A percentile compares a stretch with the other conserved stretches of the same genome.
Evolutionary conservation across 1,140 invertebrate genomes (phyloP).

Genomic region (Bradysia coprophila): DNA sequence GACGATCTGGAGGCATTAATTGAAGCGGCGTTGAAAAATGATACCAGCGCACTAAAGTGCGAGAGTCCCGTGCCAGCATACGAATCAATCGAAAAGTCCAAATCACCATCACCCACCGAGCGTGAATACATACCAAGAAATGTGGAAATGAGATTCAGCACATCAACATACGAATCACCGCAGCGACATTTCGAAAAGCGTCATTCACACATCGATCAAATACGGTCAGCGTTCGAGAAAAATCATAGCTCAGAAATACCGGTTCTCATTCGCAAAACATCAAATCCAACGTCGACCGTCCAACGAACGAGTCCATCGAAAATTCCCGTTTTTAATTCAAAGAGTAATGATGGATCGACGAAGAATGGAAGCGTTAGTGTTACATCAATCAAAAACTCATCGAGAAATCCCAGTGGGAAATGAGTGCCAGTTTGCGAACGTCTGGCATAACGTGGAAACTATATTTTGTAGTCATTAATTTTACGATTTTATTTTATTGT

Average conservation of each 20-base stretch:
- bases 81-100: conserved; percentile 1
- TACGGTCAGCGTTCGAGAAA: conserved; percentile 26
- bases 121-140: conserved; percentile 27
- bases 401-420: conserved; percentile 25
- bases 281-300: conserved; percentile 17
- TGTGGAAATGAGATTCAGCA: conserved; percentile 35
- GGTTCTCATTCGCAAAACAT: conserved; percentile 5
- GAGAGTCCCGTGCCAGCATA: too few relatives aligned
- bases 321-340: conserved; percentile 24
- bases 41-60: too few relatives aligned
- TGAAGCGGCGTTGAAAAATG: too few relatives aligned
- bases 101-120: conserved; percentile 19
- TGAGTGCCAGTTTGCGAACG: too few relatives aligned
- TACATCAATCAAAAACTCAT: conserved; percentile 29
- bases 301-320: conserved; percentile 24
- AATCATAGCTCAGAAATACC: conserved; percentile 9
- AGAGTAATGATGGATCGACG: background rate
- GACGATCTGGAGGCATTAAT: too few relatives aligned
- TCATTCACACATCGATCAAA: conserved; percentile 26
- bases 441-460: too few relatives aligned
- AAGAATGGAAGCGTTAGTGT: conserved; percentile 8
- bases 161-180: conserved; percentile 32
- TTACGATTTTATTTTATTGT: too few relatives aligned
- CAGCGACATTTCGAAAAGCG: conserved; percentile 16
- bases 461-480: too few relatives aligned